These are phyloP conservation scores for Rhorus exstirpatorius DNA, from an alignment of 2,888 invertebrate genomes.

Conservation along the genomic window DNA sequence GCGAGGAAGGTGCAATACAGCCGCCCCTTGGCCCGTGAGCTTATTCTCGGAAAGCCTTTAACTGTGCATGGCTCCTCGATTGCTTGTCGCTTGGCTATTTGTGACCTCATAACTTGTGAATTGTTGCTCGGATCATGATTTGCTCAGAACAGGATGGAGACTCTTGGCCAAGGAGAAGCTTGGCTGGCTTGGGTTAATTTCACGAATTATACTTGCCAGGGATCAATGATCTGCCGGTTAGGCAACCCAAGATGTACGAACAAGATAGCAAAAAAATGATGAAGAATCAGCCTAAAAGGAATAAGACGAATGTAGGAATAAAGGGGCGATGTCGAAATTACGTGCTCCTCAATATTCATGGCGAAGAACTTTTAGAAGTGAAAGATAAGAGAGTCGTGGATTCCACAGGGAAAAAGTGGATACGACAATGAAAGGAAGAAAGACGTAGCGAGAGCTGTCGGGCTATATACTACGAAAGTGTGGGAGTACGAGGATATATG, in stretches of 20 bases:
- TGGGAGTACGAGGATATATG: not conserved
- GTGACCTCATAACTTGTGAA: too few relatives aligned
- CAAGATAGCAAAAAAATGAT: conserved; percentile 21
- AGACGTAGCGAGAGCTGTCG: not conserved
- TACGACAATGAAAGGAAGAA: not conserved
- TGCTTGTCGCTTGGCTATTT: too few relatives aligned
- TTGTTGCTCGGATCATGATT: too few relatives aligned
- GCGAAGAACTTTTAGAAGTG: conserved; percentile 75
- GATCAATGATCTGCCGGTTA: not conserved
- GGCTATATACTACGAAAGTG: not conserved
- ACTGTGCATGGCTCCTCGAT: too few relatives aligned
- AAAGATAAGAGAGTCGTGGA: conserved; percentile 64
- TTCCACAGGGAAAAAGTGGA: conserved; percentile 20
- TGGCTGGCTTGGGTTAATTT: not conserved
- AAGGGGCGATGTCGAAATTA: conserved; percentile 71
- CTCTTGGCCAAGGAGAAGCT: too few relatives aligned
- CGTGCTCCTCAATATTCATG: conserved; percentile 81
- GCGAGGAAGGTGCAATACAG: too few relatives aligned
- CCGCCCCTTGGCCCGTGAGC: too few relatives aligned
- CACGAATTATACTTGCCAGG: not conserved
- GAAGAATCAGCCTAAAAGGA: conserved; percentile 13
- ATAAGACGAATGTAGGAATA: conserved; percentile 40
- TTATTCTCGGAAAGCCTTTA: too few relatives aligned
- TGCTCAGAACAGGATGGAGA: too few relatives aligned
- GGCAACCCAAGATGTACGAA: conserved; percentile 5